A percentile compares a stretch with the other conserved stretches of the same genome.
Evolutionary conservation across 2,113 vertebrate species (phyloP).

Genomic region (Daboia siamensis): DNA sequence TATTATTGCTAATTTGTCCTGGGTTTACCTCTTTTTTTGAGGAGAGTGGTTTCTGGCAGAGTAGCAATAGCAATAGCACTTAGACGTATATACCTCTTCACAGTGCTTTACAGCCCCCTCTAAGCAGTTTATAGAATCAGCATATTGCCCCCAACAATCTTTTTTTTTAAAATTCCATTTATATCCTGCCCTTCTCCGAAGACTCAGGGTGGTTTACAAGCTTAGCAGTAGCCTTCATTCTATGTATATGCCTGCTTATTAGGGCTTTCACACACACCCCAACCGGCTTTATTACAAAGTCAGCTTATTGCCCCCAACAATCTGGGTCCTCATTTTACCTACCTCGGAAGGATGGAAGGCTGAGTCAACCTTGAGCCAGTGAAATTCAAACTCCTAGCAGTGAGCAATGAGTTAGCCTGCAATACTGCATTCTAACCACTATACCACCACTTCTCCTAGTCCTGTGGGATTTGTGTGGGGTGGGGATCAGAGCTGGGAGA

Average conservation of each 20-base stretch:
- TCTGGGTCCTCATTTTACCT: neutral
- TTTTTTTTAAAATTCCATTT: too few relatives aligned
- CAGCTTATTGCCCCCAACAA: neutral
- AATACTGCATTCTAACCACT: neutral
- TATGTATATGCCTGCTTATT: too few relatives aligned
- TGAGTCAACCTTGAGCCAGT: neutral
- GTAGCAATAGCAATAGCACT: neutral
- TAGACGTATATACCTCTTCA: neutral
- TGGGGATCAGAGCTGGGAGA: too few relatives aligned
- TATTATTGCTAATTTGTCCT: neutral
- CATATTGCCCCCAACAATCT: neutral
- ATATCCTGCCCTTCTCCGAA: too few relatives aligned
- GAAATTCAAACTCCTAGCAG: neutral
- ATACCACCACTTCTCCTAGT: neutral
- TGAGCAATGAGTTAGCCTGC: neutral
- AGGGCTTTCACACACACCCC: too few relatives aligned
- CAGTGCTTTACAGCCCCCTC: neutral
- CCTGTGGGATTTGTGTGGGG: neutral
- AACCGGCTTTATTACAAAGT: too few relatives aligned
- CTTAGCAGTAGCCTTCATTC: too few relatives aligned
- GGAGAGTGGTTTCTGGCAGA: too few relatives aligned
- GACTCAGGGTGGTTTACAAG: too few relatives aligned
- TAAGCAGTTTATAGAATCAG: neutral
- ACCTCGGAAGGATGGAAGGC: neutral
- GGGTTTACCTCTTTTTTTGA: too few relatives aligned